Evolutionary conservation across 2,888 invertebrate species (phyloP), one percentile per base, ranked within the genome.

Genomic region (Cactoblastis cactorum): DNA sequence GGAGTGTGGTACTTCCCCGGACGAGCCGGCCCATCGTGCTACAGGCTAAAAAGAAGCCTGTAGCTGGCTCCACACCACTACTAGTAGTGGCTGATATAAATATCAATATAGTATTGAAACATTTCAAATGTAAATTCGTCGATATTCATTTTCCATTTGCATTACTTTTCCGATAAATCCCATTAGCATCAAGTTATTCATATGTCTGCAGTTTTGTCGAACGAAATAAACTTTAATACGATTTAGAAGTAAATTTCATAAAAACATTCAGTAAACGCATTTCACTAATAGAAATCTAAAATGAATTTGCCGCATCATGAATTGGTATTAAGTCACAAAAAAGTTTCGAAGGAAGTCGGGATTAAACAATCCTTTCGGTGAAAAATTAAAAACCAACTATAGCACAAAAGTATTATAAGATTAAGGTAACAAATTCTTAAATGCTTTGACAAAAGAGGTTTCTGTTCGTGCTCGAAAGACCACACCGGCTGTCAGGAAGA

Each of bases 401-500:
- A 71, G 83, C 70, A 86, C 87, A 87, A 88, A 89, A 75, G 89
- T 78, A 90, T 90, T 88, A 90, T 78, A 71, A 80, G 87, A 80
- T 90, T 87, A 89, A 79, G 81, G 87, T 84, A 85, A 84, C 82
- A 73, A 74, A 81, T 80, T 80, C 70, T 77, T 75, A 64, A 74
- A 77, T 65, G 67, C 58, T 65, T 56, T 57, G 68, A 87, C 86
- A 87, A 88, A 84, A 73, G 83, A 79, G 69, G 75, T 75, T 74
- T 79, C 74, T 76, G 81, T 88, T 88, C 80, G 85, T 85, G 88
- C 77, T 85, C 67, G 69, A 77, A 57, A 71, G 89, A 86, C 87
- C 89, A 87, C 88, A 89, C 87, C 83, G 83, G 74, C 73, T 83
- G 88, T 80, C 79, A 81, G 80, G 86, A 88, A 87, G 87, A 83